phyloP scores from a whole-genome alignment of 1,140 invertebrate species.

The Aradophagus sp. region DNA sequence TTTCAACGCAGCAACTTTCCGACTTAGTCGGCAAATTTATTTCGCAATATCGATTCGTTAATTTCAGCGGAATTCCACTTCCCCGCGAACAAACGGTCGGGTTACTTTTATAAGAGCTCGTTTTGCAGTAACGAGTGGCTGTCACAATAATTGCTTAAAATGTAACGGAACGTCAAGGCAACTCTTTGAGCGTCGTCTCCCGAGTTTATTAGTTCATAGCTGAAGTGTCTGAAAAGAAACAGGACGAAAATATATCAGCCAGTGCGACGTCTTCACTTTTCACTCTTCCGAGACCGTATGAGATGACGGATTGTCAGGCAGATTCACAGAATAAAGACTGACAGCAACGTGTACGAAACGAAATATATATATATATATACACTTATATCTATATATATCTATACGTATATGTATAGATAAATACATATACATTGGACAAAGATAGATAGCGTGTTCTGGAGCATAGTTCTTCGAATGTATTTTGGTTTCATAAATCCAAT shows the following conservation, averaged over 20 bases:
- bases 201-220: conserved; percentile 56
- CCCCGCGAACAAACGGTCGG: too few relatives aligned
- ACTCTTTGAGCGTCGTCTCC: conserved; percentile 48
- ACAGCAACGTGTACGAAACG: conserved; percentile 67
- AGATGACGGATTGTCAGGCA: conserved; percentile 71
- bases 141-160: conserved; percentile 58
- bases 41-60: too few relatives aligned
- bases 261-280: conserved; percentile 57
- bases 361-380: too few relatives aligned
- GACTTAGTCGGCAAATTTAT: too few relatives aligned
- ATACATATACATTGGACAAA: conserved; percentile 66
- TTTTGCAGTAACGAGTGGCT: conserved; percentile 41
- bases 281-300: conserved; percentile 64
- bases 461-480: too few relatives aligned
- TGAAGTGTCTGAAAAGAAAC: conserved; percentile 60
- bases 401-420: too few relatives aligned
- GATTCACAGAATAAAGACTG: conserved; percentile 68
- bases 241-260: conserved; percentile 60
- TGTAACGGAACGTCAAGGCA: conserved; percentile 50
- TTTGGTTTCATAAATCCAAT: too few relatives aligned
- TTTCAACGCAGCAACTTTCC: too few relatives aligned
- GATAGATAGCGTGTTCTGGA: conserved; percentile 64
- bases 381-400: too few relatives aligned
- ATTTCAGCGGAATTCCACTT: too few relatives aligned
- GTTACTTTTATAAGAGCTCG: too few relatives aligned